Base-by-base conservation (phyloP, 2,797 vertebrate species). In the Oreonectes daqikongensis region DNA sequence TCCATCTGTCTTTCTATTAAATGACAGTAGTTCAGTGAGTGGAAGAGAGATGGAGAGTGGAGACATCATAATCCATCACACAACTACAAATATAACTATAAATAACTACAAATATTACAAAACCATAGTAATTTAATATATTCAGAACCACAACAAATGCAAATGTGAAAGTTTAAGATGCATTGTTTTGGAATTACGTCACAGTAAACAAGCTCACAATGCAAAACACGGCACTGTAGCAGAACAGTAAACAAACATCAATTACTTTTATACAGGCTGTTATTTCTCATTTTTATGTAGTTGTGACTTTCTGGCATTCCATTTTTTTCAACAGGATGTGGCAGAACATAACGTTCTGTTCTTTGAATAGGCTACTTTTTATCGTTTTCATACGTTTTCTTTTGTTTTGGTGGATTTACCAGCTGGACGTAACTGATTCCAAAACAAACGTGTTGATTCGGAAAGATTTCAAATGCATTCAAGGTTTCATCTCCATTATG, bases 271-370 rank as follows among this genome's bases (percentile, higher is more conserved):
- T 22, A 24, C n/a, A 20, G 0, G n/a, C 50, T 22, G 20, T 11
- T 52, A 20, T 53, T 53, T 18, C 50, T 24, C 10, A 18, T 22
- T 24, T 53, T 24, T 8, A 57, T 28, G 12, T 3, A 14, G 20
- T 55, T 20, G 9, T 7, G 10, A 52, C 20, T 55, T 20, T 24
- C 53, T 55, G 4, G 11, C 50, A 53, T 22, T 5, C 20, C 3
- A 46, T 12, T 38, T 12, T 40, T 35, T 44, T 44, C 24, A 84
- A 80, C 78, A 80, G 83, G 85, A 87, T 77, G 35, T 66, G 76
- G 75, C 78, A 77, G 88, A 88, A 91, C 88, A 87, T 77, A 77
- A 66, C 83, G 87, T 90, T 90, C 87, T 63, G 28, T 85, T 76
- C 69, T 26, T 78, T 69, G n/a, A 61, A 52, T 42, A 4, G 40